phyloP scores from a whole-genome alignment of 2,797 vertebrate genomes.

The Synaphobranchus kaupii region DNA sequence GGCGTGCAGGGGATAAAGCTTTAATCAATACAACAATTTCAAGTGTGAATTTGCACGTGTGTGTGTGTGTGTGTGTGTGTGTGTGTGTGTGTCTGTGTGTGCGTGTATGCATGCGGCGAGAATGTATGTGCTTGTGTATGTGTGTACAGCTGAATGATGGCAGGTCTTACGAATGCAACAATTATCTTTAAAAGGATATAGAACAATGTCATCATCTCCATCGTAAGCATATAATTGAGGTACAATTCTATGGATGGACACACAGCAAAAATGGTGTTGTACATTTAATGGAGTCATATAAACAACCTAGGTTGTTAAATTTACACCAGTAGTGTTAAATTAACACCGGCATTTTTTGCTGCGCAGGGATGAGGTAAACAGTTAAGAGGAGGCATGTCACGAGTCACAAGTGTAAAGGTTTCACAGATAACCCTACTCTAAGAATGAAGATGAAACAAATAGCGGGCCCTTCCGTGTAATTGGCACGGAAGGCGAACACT shows the following conservation, averaged over 20 bases:
- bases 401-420: neutral
- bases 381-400: neutral
- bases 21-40: neutral
- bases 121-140: neutral
- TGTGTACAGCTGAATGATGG: neutral
- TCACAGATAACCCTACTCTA: neutral
- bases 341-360: no score
- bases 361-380: neutral
- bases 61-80: neutral
- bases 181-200: neutral
- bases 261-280: no score
- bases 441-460: neutral
- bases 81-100: neutral
- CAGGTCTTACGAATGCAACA: neutral
- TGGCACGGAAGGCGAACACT: neutral
- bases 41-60: neutral
- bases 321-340: no score
- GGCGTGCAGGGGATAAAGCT: neutral
- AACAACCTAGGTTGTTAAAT: no score
- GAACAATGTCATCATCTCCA: neutral
- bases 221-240: neutral
- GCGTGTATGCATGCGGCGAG: no score
- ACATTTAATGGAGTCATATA: no score
- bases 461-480: neutral
- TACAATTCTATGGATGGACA: neutral